These are phyloP conservation scores for Cyphomyrus plagiostoma DNA, from an alignment of 2,113 vertebrate genomes.

Conservation along the genomic window DNA sequence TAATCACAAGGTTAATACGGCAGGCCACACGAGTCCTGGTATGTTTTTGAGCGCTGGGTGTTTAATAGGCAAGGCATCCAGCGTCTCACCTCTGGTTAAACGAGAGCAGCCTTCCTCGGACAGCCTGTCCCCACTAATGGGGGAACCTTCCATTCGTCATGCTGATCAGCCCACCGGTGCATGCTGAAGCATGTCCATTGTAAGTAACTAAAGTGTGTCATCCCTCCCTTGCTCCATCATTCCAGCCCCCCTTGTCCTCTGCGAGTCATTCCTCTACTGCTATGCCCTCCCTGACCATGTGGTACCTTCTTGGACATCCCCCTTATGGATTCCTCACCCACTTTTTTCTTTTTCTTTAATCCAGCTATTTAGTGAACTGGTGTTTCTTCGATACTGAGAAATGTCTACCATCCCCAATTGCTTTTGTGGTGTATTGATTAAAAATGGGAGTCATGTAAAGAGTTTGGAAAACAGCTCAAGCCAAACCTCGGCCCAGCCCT, in stretches of 20 bases:
- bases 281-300: not conserved
- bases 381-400: not conserved
- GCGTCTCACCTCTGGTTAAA: slow-evolving; percentile 44
- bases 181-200: not conserved
- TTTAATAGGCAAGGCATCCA: slow-evolving; percentile 36
- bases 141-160: slow-evolving; percentile 49
- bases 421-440: not conserved
- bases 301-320: not conserved
- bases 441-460: not conserved
- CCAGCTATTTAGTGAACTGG: not conserved
- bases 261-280: not conserved
- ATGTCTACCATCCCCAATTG: not conserved
- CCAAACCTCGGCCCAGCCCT: not conserved
- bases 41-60: slow-evolving; percentile 34
- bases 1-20: not conserved
- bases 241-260: not conserved
- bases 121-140: slow-evolving; percentile 39
- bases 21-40: not conserved
- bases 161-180: slow-evolving; percentile 43
- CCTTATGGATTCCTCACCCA: not conserved
- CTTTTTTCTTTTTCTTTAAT: not conserved
- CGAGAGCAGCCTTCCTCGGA: slow-evolving; percentile 53
- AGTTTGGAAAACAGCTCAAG: not conserved
- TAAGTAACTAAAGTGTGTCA: not conserved
- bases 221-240: not conserved